Percentiles rank a stretch among this genome's conserved stretches.
Evolutionary conservation across 2,888 invertebrate genomes (phyloP).

Genomic region (Drosophila longiperda): DNA sequence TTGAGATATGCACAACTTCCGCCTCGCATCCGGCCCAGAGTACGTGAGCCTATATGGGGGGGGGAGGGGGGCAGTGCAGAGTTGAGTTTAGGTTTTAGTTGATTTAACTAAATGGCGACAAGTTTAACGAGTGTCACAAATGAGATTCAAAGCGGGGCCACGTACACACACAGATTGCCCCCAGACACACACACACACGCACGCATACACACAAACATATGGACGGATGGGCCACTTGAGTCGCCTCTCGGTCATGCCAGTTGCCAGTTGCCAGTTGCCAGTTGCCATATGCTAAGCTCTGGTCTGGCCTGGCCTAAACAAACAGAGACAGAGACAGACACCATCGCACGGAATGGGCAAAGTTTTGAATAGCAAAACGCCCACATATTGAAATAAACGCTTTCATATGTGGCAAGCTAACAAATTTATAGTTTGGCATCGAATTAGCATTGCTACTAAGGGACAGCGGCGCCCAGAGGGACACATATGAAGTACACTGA

Average conservation of each 20-base stretch:
- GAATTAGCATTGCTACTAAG: conserved; percentile 59
- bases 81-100: conserved; percentile 69
- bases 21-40: conserved; percentile 57
- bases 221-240: conserved; percentile 40
- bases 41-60: conserved; percentile 58
- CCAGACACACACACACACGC: conserved; percentile 10
- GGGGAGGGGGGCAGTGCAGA: not conserved
- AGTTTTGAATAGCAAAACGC: conserved; percentile 75
- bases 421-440: conserved; percentile 80
- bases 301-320: conserved; percentile 71
- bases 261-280: conserved; percentile 48
- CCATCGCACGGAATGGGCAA: conserved; percentile 41
- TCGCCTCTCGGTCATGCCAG: conserved; percentile 6
- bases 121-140: conserved; percentile 79
- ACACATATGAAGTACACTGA: conserved; percentile 9
- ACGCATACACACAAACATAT: conserved; percentile 19
- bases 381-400: conserved; percentile 80
- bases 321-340: conserved; percentile 52
- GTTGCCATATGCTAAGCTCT: conserved; percentile 67
- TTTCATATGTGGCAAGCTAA: conserved; percentile 76
- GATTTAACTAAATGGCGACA: conserved; percentile 81
- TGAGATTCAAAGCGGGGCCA: conserved; percentile 73
- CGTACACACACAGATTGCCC: conserved; percentile 54
- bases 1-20: conserved; percentile 72
- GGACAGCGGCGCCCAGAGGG: not conserved